Base-by-base conservation (phyloP, 2,797 vertebrate species). In the Poeciliopsis infans region DNA sequence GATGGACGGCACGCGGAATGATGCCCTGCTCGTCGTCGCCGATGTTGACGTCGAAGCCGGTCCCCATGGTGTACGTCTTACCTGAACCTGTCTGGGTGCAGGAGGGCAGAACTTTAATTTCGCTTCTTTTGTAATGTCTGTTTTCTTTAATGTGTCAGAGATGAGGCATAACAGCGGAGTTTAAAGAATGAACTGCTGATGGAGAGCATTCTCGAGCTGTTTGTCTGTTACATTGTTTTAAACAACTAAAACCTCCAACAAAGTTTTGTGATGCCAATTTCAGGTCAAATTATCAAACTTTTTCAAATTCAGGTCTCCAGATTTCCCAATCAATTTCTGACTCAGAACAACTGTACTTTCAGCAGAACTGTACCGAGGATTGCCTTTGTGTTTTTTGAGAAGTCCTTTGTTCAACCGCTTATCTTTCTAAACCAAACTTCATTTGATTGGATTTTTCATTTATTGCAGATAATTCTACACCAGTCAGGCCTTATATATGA, bases 1-100 rank as follows among this genome's bases (percentile, higher is more conserved):
- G 97, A 86, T 91, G 95, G 84, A 99, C 96, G 31, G 98, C 98
- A 13, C 98, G 97, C 0, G 97, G 96, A 88, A 99, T 98, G 91
- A 99, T 99, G 49, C 98, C 98, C 87, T 96, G 96, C 57, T 98
- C 98, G 11, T 97, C 97, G 68, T 98, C 97, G 4, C 87, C 94
- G 78, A 97, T 95, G 94, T 94, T 98, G 83, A 99, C 96, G 43
- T 98, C 97, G 79, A 99, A 99, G 78, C 98, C 98, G 5, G 98
- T 99, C 82, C 98, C 98, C 98, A 99, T 99, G 77, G 97, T 98
- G 75, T 98, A 99, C 0, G 98, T 99, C 95, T 99, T 99, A 68
- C 98, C 98, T 71, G 98, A 97, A 72, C 98, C 98, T 15, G 98
- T 99, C 98, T 99, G 72, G 20, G 86, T 3, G 70, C 39, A 25